Evolutionary conservation across 2,113 vertebrate genomes (phyloP), one percentile per base, ranked within the genome.

Genomic region (Atractosteus spatula): DNA sequence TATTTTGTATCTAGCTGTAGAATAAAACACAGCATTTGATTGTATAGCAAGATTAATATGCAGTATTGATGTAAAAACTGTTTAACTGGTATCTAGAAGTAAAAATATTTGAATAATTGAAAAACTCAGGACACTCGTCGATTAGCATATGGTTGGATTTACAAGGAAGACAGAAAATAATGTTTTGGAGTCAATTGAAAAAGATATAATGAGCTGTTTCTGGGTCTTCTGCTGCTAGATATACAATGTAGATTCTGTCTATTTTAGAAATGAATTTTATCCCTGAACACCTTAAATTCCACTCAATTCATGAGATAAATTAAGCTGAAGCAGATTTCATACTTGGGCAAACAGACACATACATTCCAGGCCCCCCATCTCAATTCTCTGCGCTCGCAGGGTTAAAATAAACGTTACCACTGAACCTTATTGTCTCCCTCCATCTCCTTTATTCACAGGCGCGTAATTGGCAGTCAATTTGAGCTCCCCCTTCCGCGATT

Each of bases 391-490:
- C 43, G 76, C 78, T 85, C 59, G 70, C 85, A 76, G 88, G 89
- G 91, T 88, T 89, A 83, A 90, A 92, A 92, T 92, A 92, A 91
- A 89, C 87, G 84, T 89, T 87, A 80, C 81, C 70, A 79, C 82
- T 87, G 87, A 91, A 91, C 90, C 88, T 87, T 87, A 89, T 85
- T 89, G 88, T 79, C 80, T 79, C 81, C 85, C 82, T 80, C 79
- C 86, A 81, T 81, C 87, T 89, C 88, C 86, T 89, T 90, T 91
- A 93, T 93, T 92, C 91, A 93, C 90, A 91, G 89, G 82, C 90
- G 88, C 90, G 89, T 93, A 93, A 93, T 93, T 93, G 91, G 91
- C 90, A 93, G 91, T 92, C 90, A 92, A 92, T 92, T 91, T 89
- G 88, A 89, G 88, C 90, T 89, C 90, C 90, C 91, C 89, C 90